These are phyloP conservation scores for Rotaria socialis DNA, from an alignment of 2,888 invertebrate species.

Conservation along the genomic window DNA sequence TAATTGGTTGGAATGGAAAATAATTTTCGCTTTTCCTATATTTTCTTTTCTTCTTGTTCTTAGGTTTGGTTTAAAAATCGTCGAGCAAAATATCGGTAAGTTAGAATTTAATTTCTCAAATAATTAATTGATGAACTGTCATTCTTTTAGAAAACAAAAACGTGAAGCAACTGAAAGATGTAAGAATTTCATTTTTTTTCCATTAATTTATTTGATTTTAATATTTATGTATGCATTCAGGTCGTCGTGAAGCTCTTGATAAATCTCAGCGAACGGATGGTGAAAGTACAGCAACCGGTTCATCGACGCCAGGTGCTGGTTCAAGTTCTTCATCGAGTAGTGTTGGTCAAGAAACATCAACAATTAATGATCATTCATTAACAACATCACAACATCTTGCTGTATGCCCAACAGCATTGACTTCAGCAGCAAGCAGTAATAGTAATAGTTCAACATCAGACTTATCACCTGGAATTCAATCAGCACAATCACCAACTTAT, in stretches of 20 bases:
- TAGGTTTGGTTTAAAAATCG: constrained; percentile 96
- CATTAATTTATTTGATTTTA: background rate
- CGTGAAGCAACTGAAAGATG: constrained; percentile 18
- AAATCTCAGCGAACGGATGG: constrained; percentile 37
- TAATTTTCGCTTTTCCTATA: constrained; percentile 51
- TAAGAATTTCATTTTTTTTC: background rate
- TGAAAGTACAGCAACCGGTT: constrained; percentile 31
- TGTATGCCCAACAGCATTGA: background rate
- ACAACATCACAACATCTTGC: background rate
- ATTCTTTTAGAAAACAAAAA: background rate
- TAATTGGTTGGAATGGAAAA: background rate
- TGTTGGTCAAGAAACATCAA: background rate
- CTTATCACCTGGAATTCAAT: constrained; percentile 24
- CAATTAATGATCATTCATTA: background rate
- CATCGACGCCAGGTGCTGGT: background rate
- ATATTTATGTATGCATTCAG: background rate
- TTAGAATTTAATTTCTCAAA: background rate
- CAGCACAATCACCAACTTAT: background rate
- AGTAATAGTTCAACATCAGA: constrained; percentile 20
- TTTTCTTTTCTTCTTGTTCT: constrained; percentile 59
- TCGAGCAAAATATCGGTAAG: constrained; percentile 86
- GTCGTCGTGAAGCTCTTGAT: constrained; percentile 16
- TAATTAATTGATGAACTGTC: too few relatives aligned
- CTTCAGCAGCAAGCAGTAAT: background rate
- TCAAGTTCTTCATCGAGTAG: constrained; percentile 25